Conservation (phyloP, 1,140 invertebrate species). For the Pseudomyrmex cubaensis region DNA sequence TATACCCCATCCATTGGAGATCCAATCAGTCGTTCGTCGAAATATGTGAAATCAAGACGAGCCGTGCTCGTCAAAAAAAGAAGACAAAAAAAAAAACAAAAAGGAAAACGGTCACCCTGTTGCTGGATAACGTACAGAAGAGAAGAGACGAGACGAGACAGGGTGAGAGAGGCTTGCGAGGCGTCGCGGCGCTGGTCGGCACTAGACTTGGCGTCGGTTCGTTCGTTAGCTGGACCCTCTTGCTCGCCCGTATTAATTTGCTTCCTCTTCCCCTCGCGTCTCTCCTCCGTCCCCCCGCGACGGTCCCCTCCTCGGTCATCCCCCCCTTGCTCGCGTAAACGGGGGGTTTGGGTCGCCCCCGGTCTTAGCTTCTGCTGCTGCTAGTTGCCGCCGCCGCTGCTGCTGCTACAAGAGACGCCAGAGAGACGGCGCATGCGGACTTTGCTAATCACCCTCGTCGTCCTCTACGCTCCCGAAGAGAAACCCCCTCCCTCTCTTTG, state of each 20-base stretch:
- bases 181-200: conserved; percentile 81
- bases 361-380: conserved; percentile 72
- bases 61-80: background rate
- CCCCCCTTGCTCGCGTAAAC: conserved; percentile 61
- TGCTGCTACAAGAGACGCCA: conserved; percentile 61
- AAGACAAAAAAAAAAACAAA: too few relatives aligned
- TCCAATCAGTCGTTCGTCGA: conserved; percentile 36
- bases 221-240: conserved; percentile 83
- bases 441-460: conserved; percentile 77
- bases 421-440: conserved; percentile 79
- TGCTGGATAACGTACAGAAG: conserved; percentile 15
- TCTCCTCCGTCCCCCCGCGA: conserved; percentile 44
- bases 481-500: conserved; percentile 57
- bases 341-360: conserved; percentile 75
- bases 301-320: conserved; percentile 68
- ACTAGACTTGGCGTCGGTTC: conserved; percentile 83
- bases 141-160: conserved; percentile 61
- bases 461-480: conserved; percentile 71
- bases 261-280: conserved; percentile 77
- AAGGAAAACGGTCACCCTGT: background rate
- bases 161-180: conserved; percentile 68
- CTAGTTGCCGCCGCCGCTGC: conserved; percentile 51
- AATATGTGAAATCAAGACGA: conserved; percentile 12
- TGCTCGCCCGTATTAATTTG: conserved; percentile 84
- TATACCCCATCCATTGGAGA: conserved; percentile 41